Conservation (phyloP, 2,797 vertebrate species). For the Steatocranus sp. region DNA sequence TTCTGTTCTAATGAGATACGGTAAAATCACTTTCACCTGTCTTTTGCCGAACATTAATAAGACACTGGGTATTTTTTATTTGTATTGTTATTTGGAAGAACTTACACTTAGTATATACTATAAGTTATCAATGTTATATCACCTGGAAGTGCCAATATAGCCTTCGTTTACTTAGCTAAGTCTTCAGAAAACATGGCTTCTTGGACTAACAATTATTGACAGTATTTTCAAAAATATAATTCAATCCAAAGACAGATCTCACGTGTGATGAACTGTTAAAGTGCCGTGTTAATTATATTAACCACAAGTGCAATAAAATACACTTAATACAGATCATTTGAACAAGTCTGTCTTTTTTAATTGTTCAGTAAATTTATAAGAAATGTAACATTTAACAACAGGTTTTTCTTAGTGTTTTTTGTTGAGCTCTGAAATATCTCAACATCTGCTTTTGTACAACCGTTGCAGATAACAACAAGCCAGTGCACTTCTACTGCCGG, state of each 20-base stretch:
- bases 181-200: not conserved
- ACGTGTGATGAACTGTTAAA: not conserved
- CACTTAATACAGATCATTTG: not conserved
- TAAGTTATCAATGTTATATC: not conserved
- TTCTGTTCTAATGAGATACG: not conserved
- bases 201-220: slow-evolving; percentile 13
- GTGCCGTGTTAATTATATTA: not conserved
- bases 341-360: not conserved
- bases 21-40: not conserved
- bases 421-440: not conserved
- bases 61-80: not conserved
- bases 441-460: not conserved
- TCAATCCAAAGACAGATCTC: not conserved
- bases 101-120: not conserved
- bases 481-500: not conserved
- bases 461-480: rapidly evolving
- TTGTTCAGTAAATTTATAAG: not conserved
- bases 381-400: not conserved
- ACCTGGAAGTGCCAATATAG: not conserved
- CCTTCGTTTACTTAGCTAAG: not conserved
- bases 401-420: not conserved
- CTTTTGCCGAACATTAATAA: not conserved
- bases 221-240: slow-evolving; percentile 2
- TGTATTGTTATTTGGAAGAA: not conserved
- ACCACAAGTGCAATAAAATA: slow-evolving; percentile 3